A percentile compares a stretch with the other conserved stretches of the same genome.
phyloP scores from a whole-genome alignment of 2,797 vertebrate species.

The Notamacropus eugenii region DNA sequence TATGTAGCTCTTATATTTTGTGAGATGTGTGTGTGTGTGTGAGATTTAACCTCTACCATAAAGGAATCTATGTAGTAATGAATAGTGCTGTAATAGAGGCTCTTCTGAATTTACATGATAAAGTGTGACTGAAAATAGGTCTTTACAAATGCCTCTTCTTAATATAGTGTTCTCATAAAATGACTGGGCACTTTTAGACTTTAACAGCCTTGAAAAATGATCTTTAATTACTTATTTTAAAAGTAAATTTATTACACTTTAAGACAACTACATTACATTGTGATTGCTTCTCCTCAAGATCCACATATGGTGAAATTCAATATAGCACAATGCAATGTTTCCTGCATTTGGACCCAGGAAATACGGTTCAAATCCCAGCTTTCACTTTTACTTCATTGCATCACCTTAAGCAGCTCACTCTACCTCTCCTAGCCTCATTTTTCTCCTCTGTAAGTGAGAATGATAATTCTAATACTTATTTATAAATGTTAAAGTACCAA shows the following conservation, averaged over 20 bases:
- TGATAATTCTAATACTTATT: background rate
- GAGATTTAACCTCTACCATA: background rate
- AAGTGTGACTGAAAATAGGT: slow-evolving; percentile 12
- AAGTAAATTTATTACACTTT: background rate
- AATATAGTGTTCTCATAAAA: background rate
- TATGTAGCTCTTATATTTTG: background rate
- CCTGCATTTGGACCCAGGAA: background rate
- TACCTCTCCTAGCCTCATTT: background rate
- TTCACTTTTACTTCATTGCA: background rate
- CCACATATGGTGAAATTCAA: background rate
- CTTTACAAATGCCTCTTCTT: background rate
- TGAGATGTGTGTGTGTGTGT: background rate
- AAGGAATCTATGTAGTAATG: background rate
- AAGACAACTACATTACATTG: background rate
- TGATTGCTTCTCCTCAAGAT: background rate
- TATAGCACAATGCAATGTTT: background rate
- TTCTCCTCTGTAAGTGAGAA: background rate
- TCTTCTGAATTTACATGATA: slow-evolving; percentile 1
- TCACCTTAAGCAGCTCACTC: background rate
- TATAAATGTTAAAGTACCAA: background rate
- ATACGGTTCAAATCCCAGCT: background rate
- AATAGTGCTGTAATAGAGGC: background rate
- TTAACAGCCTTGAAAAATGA: background rate
- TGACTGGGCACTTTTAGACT: background rate
- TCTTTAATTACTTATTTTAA: background rate